These are phyloP conservation scores for Geodia barretti DNA, from an alignment of 37 sponge, comb jelly and placozoan species.

Conservation along the genomic window DNA sequence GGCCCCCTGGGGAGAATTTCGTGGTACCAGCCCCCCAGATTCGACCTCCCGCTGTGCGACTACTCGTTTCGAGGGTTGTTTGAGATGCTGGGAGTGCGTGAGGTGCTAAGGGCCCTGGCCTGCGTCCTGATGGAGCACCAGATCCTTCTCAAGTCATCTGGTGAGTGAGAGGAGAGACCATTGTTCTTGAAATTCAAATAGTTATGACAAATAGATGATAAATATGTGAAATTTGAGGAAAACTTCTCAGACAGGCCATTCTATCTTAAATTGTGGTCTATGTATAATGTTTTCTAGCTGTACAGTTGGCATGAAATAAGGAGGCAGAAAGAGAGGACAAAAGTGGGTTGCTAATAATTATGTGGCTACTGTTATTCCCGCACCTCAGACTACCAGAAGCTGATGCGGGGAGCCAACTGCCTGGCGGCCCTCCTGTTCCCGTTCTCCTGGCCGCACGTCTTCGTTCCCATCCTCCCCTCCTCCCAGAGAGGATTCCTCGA, in stretches of 20 bases:
- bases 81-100: conserved; percentile 60
- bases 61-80: conserved; percentile 76
- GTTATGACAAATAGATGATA: too few species aligned
- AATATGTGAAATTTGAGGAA: too few species aligned
- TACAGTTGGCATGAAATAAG: too few species aligned
- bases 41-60: conserved; percentile 82
- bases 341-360: too few species aligned
- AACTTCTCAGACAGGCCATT: too few species aligned
- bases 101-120: conserved; percentile 68
- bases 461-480: conserved; percentile 93
- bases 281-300: too few species aligned
- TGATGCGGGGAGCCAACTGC: conserved; percentile 70
- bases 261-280: too few species aligned
- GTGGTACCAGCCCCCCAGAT: conserved; percentile 31
- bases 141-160: conserved; percentile 72
- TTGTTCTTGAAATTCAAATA: too few species aligned
- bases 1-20: conserved; percentile 59
- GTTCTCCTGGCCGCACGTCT: conserved; percentile 95
- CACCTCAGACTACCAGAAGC: conserved; percentile 44
- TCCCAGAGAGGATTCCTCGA: conserved; percentile 84
- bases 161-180: conserved; percentile 57
- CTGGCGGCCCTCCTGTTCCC: conserved; percentile 85
- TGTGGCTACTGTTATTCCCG: too few species aligned
- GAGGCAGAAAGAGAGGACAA: too few species aligned
- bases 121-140: conserved; percentile 91